A percentile compares a stretch with the other conserved stretches of the same genome.
Evolutionary conservation across 2,797 vertebrate genomes (phyloP).

Genomic region (Poecilia gillii): DNA sequence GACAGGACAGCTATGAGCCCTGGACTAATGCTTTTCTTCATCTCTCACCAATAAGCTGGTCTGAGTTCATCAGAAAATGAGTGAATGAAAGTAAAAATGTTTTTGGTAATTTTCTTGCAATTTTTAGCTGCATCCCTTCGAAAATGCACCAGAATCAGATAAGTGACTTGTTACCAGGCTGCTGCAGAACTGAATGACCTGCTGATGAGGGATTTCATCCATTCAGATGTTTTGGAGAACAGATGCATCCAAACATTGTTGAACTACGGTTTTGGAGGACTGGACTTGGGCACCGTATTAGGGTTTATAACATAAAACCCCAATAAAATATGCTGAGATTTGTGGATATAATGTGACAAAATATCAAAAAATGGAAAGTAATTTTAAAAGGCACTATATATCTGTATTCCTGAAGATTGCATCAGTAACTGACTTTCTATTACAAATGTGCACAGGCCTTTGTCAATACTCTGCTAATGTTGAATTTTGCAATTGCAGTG

Average conservation of each 20-base stretch:
- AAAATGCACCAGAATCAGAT: background rate
- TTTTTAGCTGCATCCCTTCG: background rate
- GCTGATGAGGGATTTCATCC: background rate
- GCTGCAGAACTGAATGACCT: background rate
- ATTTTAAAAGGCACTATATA: background rate
- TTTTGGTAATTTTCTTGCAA: background rate
- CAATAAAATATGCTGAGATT: background rate
- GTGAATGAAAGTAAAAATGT: background rate
- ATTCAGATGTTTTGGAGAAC: background rate
- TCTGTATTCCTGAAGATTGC: conserved; percentile 1
- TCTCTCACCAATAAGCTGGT: background rate
- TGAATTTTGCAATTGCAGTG: too few relatives aligned
- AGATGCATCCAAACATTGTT: background rate
- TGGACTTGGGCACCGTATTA: background rate
- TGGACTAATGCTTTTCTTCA: background rate
- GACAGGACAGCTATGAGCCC: background rate
- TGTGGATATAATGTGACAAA: background rate
- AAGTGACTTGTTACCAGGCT: background rate
- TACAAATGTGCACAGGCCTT: too few relatives aligned
- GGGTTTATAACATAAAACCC: background rate
- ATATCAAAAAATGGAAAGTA: background rate
- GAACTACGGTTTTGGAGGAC: background rate
- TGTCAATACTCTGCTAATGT: too few relatives aligned
- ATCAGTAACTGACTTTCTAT: background rate
- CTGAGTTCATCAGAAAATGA: background rate